phyloP scores from a whole-genome alignment of 1,140 invertebrate species.

The Pinna nobilis region DNA sequence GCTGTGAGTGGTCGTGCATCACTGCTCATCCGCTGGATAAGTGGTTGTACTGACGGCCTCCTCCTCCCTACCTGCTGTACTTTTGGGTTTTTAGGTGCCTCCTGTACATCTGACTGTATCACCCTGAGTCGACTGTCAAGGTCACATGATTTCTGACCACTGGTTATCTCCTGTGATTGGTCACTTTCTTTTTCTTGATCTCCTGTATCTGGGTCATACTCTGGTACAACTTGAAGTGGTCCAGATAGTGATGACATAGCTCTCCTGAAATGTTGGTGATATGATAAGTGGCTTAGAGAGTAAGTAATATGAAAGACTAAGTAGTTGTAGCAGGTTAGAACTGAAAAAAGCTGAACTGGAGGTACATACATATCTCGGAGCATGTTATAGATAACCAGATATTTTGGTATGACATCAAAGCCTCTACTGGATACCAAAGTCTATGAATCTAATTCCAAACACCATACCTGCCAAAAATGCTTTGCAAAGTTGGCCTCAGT shows the following conservation, averaged over 20 bases:
- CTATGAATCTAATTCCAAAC: too few relatives aligned
- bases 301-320: too few relatives aligned
- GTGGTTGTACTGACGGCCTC: conserved; percentile 52
- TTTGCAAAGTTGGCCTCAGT: too few relatives aligned
- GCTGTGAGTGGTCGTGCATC: conserved; percentile 46
- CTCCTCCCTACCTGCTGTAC: conserved; percentile 44
- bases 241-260: conserved; percentile 51
- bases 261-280: conserved; percentile 43
- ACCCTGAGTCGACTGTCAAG: conserved; percentile 1
- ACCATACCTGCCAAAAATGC: too few relatives aligned
- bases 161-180: conserved; percentile 2
- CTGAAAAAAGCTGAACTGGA: too few relatives aligned
- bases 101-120: conserved; percentile 43
- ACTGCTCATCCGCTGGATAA: conserved; percentile 49
- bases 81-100: conserved; percentile 43
- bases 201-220: conserved; percentile 49
- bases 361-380: too few relatives aligned
- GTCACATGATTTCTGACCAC: conserved; percentile 16
- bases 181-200: background rate
- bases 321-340: too few relatives aligned
- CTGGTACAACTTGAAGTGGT: conserved; percentile 66
- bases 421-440: too few relatives aligned
- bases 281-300: too few relatives aligned
- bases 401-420: too few relatives aligned
- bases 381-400: too few relatives aligned